Evolutionary conservation across 1,140 invertebrate genomes (phyloP).

Genomic region (Rhagoletis pomonella): DNA sequence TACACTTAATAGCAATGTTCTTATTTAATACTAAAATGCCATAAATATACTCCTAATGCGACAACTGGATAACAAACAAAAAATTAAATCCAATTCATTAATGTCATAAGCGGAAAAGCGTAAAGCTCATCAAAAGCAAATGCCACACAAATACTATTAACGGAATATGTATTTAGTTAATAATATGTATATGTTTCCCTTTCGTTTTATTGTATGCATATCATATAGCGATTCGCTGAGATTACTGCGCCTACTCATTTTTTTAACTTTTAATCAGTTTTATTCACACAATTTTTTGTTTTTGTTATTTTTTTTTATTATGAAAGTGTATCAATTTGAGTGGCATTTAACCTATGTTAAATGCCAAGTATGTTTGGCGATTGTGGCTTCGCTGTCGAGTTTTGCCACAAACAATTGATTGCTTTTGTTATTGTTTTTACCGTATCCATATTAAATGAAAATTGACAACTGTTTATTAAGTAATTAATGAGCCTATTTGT

Average conservation of each 20-base stretch:
- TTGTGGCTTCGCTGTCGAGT: background rate
- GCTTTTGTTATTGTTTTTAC: background rate
- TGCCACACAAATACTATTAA: constrained; percentile 24
- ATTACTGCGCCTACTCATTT: background rate
- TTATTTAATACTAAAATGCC: background rate
- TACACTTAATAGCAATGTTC: background rate
- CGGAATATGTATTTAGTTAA: background rate
- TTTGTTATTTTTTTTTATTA: background rate
- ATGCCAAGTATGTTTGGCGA: constrained; percentile 26
- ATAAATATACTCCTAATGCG: background rate
- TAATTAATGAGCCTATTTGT: constrained; percentile 48
- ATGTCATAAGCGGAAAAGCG: background rate
- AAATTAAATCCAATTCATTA: constrained; percentile 11
- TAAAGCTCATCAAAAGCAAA: constrained; percentile 13
- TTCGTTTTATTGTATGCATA: background rate
- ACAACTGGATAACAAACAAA: background rate
- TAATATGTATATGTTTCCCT: too few relatives aligned
- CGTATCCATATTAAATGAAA: constrained; percentile 38
- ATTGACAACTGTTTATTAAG: constrained; percentile 51
- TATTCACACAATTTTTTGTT: too few relatives aligned
- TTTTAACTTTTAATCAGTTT: background rate
- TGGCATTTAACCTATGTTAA: constrained; percentile 42
- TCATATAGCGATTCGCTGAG: background rate
- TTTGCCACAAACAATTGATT: background rate
- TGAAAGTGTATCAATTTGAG: constrained; percentile 9